Base-by-base conservation (phyloP, 2,797 vertebrate genomes). In the Tiaroga cobitis region DNA sequence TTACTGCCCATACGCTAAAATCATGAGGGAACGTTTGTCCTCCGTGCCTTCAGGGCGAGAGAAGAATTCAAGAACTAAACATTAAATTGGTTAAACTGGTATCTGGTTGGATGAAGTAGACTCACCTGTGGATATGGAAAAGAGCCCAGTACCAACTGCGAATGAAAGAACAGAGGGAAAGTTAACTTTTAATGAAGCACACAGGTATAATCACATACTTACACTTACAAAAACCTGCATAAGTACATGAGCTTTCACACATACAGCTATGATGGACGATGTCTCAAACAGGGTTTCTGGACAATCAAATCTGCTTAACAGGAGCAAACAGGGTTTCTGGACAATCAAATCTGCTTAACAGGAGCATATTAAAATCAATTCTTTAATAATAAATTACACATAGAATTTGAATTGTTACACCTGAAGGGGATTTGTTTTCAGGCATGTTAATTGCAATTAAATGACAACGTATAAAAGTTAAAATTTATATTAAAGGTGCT, bases 91-190 rank as follows among this genome's bases (percentile, higher is more conserved):
- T 24, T 74, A 74, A 83, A 73, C 8, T 49, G 1, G 19, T 63
- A 65, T 75, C 16, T 76, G 72, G 16, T 56, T 56, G 59, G 61
- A 6, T 93, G 90, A 94, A 92, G 94, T 90, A 88, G 87, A 95
- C 97, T 97, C 95, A 98, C 98, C 97, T 99, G 98, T 95, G 98
- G 97, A 94, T 99, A 99, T 83, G 98, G 98, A 95, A 99, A 99
- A 94, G 97, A 97, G 93, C 97, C 98, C 89, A 99, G 95, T 54
- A 97, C 98, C 95, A 99, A 94, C 98, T 99, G 96, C 88, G 59
- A 83, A 89, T 85, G 15, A 26, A 26, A 80, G 65, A 85, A 74
- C 54, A 74, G 16, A 43, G 26, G 21, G 5, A 63, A 34, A 41
- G 9, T n/a, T 29, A 41, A 19, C 6, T 79, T 80, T 83, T n/a